Conservation (phyloP, 2,113 vertebrate species). For the Hemicordylus capensis region DNA sequence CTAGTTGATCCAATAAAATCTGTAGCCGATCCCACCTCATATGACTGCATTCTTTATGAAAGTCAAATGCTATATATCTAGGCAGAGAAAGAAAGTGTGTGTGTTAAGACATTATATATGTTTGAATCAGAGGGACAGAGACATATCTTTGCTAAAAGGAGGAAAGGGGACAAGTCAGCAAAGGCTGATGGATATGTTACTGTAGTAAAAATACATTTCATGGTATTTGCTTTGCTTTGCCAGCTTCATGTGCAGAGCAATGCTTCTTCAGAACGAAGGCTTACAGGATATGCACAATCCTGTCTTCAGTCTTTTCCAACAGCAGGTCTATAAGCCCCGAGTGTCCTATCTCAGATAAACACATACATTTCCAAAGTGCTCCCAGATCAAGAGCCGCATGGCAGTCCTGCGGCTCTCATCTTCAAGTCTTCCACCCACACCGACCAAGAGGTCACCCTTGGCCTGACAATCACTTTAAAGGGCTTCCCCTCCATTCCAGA, state of each 20-base stretch:
- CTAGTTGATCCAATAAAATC: conserved; percentile 86
- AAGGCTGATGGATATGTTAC: not conserved
- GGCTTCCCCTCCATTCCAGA: no score
- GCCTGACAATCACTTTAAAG: not conserved
- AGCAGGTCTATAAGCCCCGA: not conserved
- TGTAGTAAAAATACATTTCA: not conserved
- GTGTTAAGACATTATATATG: not conserved
- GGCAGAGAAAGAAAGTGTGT: conserved; percentile 32
- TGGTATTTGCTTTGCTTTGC: not conserved
- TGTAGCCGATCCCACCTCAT: conserved; percentile 96
- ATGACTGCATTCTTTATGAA: conserved; percentile 94
- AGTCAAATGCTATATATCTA: conserved; percentile 93
- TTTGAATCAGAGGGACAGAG: not conserved
- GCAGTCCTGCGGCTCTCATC: not conserved
- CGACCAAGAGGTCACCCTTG: not conserved
- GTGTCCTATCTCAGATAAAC: not conserved
- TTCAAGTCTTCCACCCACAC: not conserved
- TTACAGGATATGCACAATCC: not conserved
- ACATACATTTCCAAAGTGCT: not conserved
- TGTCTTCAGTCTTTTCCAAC: not conserved
- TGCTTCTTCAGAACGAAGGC: not conserved
- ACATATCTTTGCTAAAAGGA: not conserved
- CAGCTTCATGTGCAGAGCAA: not conserved
- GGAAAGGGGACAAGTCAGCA: not conserved
- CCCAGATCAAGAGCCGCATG: not conserved